Base-by-base conservation (phyloP, 2,888 invertebrate genomes). In the Zygaena filipendulae region DNA sequence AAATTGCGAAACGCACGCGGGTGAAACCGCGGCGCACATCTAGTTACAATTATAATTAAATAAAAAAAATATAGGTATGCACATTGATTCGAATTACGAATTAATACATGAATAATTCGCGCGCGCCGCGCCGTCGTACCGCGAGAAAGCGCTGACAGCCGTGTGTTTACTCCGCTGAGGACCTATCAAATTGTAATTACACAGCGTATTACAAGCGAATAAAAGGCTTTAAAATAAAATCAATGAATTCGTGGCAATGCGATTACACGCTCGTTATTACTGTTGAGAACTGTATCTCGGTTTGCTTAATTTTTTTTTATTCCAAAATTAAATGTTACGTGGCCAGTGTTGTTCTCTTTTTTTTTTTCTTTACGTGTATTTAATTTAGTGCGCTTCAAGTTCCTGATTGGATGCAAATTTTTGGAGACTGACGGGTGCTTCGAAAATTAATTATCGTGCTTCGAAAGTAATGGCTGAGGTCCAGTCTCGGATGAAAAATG, bases 131-230 rank as follows among this genome's bases (percentile, higher is more conserved):
- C 11, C 25, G 13, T 18, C 32, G 37, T 37, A 32, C 35, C 42
- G 35, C 25, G 47, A 45, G 59, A 58, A 54, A 60, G 60, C 53
- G 64, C 52, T 54, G 66, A 69, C 66, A 67, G 59, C 48, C 45
- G 43, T 49, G 49, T 47, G 54, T 56, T n/a, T 54, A 57, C 56
- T 51, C 40, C 54, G 58, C 52, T 50, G 29, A 40, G 48, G 47
- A 47, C 49, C 52, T 59, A 66, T 64, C 62, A 59, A 49, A 47
- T 42, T 35, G 51, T 67, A 67, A 67, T 64, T 61, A 59, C 49
- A 60, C 41, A 47, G 48, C 38, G 35, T 45, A 43, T 43, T 44
- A 54, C 47, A 49, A 43, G 45, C 35, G 47, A 48, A 49, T 51
- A 50, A 54, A 52, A 45, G 38, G 30, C 36, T 42, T 47, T 47